phyloP scores from a whole-genome alignment of 2,113 vertebrate genomes.

The Seriola aureovittata region DNA sequence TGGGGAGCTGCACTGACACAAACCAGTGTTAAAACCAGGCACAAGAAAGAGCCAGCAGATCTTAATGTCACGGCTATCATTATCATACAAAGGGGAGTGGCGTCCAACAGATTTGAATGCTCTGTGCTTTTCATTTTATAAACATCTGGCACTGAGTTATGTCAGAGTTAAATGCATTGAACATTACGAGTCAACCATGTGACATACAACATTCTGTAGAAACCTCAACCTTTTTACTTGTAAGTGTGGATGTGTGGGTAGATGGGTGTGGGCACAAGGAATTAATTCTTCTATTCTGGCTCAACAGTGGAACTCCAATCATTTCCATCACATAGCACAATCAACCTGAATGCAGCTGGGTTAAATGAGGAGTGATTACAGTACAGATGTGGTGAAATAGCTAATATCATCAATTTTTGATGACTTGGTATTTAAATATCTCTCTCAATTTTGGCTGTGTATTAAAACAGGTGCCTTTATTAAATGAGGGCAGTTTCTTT shows the following conservation, averaged over 20 bases:
- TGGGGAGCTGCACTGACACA: slow-evolving; percentile 90
- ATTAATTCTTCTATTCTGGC: slow-evolving; percentile 55
- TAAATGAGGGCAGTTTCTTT: not conserved
- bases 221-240: slow-evolving; percentile 75
- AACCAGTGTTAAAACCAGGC: slow-evolving; percentile 89
- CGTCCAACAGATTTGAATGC: slow-evolving; percentile 70
- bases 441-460: slow-evolving; percentile 3
- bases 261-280: slow-evolving; percentile 65
- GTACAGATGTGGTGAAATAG: slow-evolving; percentile 48
- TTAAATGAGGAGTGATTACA: slow-evolving; percentile 34
- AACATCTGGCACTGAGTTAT: slow-evolving; percentile 84
- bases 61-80: slow-evolving; percentile 79
- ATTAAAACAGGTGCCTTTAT: slow-evolving; percentile 9
- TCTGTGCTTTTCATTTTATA: slow-evolving; percentile 74
- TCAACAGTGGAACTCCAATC: slow-evolving; percentile 36
- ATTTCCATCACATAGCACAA: slow-evolving; percentile 67
- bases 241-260: slow-evolving; percentile 46
- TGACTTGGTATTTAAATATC: slow-evolving; percentile 29
- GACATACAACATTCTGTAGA: slow-evolving; percentile 77
- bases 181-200: slow-evolving; percentile 75
- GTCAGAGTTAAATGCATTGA: slow-evolving; percentile 80
- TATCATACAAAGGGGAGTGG: slow-evolving; percentile 73
- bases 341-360: slow-evolving; percentile 55
- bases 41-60: slow-evolving; percentile 74
- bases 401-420: slow-evolving; percentile 31